Base-by-base conservation (phyloP, 2,888 invertebrate genomes). In the Margaritifera margaritifera region DNA sequence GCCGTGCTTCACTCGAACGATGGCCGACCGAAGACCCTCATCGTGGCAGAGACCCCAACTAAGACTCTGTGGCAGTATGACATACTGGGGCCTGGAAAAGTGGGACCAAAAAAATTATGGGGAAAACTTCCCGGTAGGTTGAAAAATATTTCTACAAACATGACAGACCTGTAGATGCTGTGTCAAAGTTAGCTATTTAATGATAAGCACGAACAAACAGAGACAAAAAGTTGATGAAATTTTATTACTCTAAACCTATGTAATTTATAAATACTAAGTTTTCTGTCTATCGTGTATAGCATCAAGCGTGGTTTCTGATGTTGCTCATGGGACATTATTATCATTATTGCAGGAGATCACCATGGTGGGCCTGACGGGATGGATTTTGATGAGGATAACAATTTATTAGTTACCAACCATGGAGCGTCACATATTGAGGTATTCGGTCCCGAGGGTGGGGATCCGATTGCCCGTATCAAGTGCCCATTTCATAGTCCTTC, bases 341-440 rank as follows among this genome's bases (percentile, higher is more conserved):
- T 62, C 15, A 52, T 70, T 50, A 20, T 69, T 71, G 2, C 68
- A 86, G 86, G 85, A n/a, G 69, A 76, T 52, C 78, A 82, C 50
- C 83, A 82, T 58, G 84, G 85, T 19, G 88, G 88, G 8, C 84
- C 87, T 55, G 88, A 88, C 77, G 88, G 88, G 1, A 86, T 88
- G 87, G 88, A 87, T 69, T 86, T 87, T 79, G 88, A 88, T 74
- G 80, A 75, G n/a, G 79, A 83, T 4, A 80, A 83, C 25, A 86
- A 85, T 64, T 74, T 88, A 4, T 76, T 88, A 31, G 87, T 86
- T 1, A 86, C 88, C 22, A 86, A 88, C 70, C 84, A 85, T 84
- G 87, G 87, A 1, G 68, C 78, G 27, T 77, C 80, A 6, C 80
- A 82, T 68, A 74, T 87, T n/a, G 87, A 87, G 63, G 87, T 88